Percentiles rank a stretch among this genome's conserved stretches.
phyloP scores from a whole-genome alignment of 2,797 vertebrate species.

The Microctenopoma stevenorrisi region DNA sequence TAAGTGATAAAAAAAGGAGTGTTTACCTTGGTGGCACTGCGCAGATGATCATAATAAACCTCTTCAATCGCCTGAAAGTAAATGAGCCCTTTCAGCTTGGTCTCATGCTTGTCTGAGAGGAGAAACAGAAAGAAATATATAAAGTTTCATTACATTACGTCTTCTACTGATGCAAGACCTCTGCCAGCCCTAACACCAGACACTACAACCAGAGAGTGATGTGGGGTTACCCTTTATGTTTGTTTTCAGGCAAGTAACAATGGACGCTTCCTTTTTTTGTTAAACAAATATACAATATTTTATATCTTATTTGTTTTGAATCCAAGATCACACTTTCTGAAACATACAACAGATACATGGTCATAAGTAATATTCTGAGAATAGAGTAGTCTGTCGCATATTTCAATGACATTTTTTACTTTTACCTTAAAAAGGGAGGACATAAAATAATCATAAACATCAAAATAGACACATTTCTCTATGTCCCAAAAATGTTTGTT shows the following conservation, averaged over 20 bases:
- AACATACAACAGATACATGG: neutral
- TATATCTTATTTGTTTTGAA: neutral
- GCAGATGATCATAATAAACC: slow-evolving; percentile 97
- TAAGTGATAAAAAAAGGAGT: neutral
- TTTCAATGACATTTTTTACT: neutral
- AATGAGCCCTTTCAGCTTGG: slow-evolving; percentile 96
- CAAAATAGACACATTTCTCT: neutral
- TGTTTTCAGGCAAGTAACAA: slow-evolving; percentile 20
- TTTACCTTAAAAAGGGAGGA: neutral
- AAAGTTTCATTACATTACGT: slow-evolving; percentile 67
- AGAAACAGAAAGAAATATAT: slow-evolving; percentile 64
- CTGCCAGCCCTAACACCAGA: slow-evolving; percentile 54
- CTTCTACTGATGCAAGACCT: slow-evolving; percentile 75
- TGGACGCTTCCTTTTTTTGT: neutral
- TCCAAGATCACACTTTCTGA: neutral
- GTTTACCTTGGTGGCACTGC: slow-evolving; percentile 94
- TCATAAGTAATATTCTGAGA: slow-evolving; percentile 1
- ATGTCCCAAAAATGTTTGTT: too few species aligned
- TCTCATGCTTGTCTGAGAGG: slow-evolving; percentile 92
- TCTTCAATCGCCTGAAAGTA: slow-evolving; percentile 99
- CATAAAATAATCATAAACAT: neutral
- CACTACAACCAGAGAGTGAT: slow-evolving; percentile 41
- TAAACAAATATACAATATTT: neutral
- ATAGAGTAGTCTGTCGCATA: slow-evolving; percentile 6
- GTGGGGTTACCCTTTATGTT: slow-evolving; percentile 21